A percentile compares a stretch with the other conserved stretches of the same genome.
phyloP scores from a whole-genome alignment of 92 coral and sea anemone genomes.

The Pocillopora meandrina region DNA sequence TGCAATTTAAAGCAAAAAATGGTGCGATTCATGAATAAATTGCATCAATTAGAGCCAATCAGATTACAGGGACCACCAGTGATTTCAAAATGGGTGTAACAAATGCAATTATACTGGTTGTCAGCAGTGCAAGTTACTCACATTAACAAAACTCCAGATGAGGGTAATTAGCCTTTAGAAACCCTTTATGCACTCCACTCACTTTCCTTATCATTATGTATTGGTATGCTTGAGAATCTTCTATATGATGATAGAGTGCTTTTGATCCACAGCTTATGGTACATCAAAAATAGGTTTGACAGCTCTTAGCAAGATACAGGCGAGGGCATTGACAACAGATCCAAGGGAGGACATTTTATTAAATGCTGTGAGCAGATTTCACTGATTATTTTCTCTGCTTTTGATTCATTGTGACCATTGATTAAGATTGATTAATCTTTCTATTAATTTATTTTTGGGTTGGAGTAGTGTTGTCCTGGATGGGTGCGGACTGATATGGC shows the following conservation, averaged over 20 bases:
- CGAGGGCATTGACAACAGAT: conserved; percentile 64
- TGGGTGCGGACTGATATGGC: conserved; percentile 89
- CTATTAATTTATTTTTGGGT: background rate
- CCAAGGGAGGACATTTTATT: conserved; percentile 70
- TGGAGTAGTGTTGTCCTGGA: conserved; percentile 78
- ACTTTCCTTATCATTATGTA: too few species aligned
- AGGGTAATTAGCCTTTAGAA: too few species aligned
- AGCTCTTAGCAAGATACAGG: conserved; percentile 82
- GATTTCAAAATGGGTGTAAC: too few species aligned
- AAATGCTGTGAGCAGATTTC: conserved; percentile 69
- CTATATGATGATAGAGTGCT: background rate
- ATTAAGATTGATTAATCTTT: background rate
- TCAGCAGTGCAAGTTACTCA: too few species aligned
- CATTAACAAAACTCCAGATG: too few species aligned
- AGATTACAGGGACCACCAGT: too few species aligned
- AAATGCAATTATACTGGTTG: too few species aligned
- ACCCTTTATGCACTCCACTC: too few species aligned
- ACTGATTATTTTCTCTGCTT: background rate
- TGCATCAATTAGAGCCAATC: too few species aligned
- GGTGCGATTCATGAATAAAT: too few species aligned
- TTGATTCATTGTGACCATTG: background rate
- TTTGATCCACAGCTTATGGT: conserved; percentile 57
- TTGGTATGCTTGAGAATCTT: background rate
- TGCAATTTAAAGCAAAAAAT: too few species aligned
- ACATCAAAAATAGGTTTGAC: conserved; percentile 74